A percentile compares a stretch with the other conserved stretches of the same genome.
Conservation (phyloP, 2,888 invertebrate species). For the Caenorhabditis virilis region DNA sequence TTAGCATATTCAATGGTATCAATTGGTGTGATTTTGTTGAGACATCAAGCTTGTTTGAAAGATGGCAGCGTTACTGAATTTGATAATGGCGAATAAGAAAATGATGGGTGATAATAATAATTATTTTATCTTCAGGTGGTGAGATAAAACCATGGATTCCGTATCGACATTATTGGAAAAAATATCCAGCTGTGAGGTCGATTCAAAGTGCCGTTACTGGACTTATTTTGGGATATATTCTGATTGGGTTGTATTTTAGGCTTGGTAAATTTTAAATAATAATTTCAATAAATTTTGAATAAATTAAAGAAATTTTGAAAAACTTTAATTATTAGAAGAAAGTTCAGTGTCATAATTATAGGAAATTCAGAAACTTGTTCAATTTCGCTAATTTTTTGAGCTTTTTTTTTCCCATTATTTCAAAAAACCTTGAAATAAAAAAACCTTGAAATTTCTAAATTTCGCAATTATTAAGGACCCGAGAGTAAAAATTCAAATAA, state of each 20-base stretch:
- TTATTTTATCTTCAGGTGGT: not conserved
- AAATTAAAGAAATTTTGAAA: no score
- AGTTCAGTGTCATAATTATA: no score
- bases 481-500: no score
- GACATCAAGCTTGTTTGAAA: slow-evolving; percentile 14
- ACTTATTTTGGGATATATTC: slow-evolving; percentile 19
- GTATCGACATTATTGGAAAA: slow-evolving; percentile 2
- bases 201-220: slow-evolving; percentile 16
- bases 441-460: no score
- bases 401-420: no score
- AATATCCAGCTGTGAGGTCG: slow-evolving; percentile 12
- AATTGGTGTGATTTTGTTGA: slow-evolving; percentile 15
- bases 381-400: no score
- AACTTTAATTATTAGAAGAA: no score
- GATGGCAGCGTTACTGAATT: slow-evolving; percentile 5
- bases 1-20: slow-evolving; percentile 33
- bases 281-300: not conserved
- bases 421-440: no score
- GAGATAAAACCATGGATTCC: slow-evolving; percentile 29
- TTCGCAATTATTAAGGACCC: no score
- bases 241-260: slow-evolving; percentile 26
- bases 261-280: slow-evolving; percentile 4
- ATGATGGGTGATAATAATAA: not conserved
- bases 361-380: no score
- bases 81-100: slow-evolving; percentile 14